Evolutionary conservation across 2,113 vertebrate species (phyloP).

Genomic region (Pteruthius melanotis): DNA sequence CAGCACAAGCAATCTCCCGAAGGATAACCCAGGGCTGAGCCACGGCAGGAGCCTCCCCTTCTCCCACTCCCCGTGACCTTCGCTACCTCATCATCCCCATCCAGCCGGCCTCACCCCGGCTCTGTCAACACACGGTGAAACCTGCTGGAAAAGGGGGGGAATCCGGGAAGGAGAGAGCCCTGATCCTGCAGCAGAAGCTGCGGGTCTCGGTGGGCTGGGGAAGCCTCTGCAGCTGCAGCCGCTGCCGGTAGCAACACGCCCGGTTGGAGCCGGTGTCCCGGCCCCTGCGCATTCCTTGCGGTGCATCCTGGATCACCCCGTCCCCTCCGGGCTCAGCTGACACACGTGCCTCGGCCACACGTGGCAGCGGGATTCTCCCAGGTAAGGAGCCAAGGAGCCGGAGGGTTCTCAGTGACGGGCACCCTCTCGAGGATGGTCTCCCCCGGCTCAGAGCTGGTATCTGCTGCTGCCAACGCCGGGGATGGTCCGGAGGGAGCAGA

Average conservation of each 20-base stretch:
- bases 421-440: not conserved
- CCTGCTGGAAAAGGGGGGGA: not conserved
- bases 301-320: not conserved
- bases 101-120: not conserved
- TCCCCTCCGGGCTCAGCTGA: not conserved
- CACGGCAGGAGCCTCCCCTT: not conserved
- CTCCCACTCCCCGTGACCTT: not conserved
- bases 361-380: not conserved
- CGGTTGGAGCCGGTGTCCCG: not conserved
- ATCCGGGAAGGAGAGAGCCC: not conserved
- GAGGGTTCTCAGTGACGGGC: rapidly evolving
- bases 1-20: not conserved
- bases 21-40: not conserved
- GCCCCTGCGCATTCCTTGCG: not conserved
- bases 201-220: not conserved
- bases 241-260: not conserved
- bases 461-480: not conserved
- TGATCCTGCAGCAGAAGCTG: not conserved
- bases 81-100: not conserved
- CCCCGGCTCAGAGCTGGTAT: rapidly evolving
- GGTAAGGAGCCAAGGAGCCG: not conserved
- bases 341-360: not conserved
- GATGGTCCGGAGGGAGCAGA: not conserved
- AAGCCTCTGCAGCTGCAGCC: not conserved
- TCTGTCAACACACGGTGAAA: not conserved